Evolutionary conservation across 2,113 vertebrate species (phyloP).

Genomic region (Tricholaema leucomelas): DNA sequence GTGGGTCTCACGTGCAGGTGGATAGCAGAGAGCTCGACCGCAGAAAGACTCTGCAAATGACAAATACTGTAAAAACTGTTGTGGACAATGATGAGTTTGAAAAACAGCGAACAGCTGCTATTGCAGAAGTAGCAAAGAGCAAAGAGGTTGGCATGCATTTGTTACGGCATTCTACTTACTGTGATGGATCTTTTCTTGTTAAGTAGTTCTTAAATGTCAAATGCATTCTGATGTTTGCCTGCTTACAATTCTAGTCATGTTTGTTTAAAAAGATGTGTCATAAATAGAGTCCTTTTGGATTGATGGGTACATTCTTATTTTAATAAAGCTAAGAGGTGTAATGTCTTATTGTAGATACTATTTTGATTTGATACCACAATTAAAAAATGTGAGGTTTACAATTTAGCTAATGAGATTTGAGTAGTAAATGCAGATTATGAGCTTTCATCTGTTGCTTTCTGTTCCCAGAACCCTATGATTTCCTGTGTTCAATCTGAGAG

Average conservation of each 20-base stretch:
- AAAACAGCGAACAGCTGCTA: constrained; percentile 95
- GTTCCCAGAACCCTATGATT: background rate
- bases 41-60: constrained; percentile 90
- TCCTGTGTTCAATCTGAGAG: background rate
- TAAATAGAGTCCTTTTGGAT: background rate
- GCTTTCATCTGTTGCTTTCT: background rate
- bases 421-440: background rate
- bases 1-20: constrained; percentile 82
- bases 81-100: constrained; percentile 96
- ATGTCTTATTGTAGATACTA: background rate
- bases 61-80: constrained; percentile 74
- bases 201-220: background rate
- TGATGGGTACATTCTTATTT: background rate
- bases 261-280: background rate
- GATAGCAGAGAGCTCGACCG: constrained; percentile 90
- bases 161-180: background rate
- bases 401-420: background rate
- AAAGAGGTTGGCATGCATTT: constrained; percentile 86
- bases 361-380: background rate
- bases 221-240: background rate
- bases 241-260: background rate
- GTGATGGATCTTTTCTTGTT: background rate
- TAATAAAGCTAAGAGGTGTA: background rate
- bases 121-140: constrained; percentile 94
- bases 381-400: background rate